Evolutionary conservation across 2,113 vertebrate genomes (phyloP).

Genomic region (Malurus elegans): DNA sequence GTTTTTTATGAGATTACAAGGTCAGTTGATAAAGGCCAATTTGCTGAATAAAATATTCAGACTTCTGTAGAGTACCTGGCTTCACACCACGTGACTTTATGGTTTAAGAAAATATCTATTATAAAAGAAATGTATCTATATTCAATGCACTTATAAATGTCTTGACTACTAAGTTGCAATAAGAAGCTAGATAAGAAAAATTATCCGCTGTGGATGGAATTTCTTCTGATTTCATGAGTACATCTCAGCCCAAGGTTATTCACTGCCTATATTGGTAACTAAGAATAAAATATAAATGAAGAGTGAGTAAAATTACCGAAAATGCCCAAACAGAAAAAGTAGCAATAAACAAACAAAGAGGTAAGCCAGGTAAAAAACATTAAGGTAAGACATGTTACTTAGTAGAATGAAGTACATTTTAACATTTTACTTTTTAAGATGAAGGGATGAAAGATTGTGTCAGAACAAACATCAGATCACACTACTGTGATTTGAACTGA

Average conservation of each 20-base stretch:
- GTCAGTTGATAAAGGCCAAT: background rate
- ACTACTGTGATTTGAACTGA: background rate
- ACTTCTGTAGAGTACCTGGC: background rate
- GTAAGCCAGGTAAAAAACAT: background rate
- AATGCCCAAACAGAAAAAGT: background rate
- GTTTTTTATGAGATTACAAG: background rate
- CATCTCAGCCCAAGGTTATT: background rate
- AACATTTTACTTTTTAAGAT: background rate
- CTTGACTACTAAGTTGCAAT: background rate
- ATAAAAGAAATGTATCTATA: background rate
- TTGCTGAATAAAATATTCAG: background rate
- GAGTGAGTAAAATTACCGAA: background rate
- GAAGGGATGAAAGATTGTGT: background rate
- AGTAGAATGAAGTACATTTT: background rate
- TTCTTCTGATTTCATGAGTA: background rate
- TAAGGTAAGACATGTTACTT: background rate
- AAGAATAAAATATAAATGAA: background rate
- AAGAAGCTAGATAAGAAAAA: background rate
- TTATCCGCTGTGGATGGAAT: background rate
- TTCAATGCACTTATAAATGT: background rate
- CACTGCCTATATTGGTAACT: background rate
- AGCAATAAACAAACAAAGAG: background rate
- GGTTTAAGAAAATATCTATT: background rate
- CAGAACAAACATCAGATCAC: background rate
- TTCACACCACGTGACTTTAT: background rate